phyloP scores from a whole-genome alignment of 2,888 invertebrate species.

The Cotesia congregata region DNA sequence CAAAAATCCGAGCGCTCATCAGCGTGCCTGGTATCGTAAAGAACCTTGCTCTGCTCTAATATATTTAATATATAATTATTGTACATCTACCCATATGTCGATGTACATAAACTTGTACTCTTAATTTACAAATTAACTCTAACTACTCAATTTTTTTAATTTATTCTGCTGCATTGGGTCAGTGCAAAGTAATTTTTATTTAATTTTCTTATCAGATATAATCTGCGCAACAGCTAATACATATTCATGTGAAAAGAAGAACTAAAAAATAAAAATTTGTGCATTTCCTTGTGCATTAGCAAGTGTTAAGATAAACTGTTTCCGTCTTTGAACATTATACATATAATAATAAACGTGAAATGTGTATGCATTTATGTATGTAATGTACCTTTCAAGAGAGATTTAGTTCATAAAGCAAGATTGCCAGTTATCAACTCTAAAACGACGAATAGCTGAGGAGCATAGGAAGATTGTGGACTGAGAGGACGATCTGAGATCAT shows the following conservation, averaged over 20 bases:
- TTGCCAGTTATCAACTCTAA: conserved; percentile 34
- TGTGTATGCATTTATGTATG: conserved; percentile 9
- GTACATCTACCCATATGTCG: no score
- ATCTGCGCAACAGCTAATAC: not conserved
- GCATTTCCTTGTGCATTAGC: conserved; percentile 18
- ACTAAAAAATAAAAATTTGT: conserved; percentile 8
- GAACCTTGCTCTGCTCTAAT: no score
- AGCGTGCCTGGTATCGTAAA: no score
- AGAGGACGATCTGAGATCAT: conserved; percentile 28
- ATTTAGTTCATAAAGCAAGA: conserved; percentile 33
- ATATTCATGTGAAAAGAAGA: conserved; percentile 1
- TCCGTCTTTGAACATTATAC: not conserved
- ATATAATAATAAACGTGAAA: not conserved
- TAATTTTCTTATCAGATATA: not conserved
- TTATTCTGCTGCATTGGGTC: not conserved
- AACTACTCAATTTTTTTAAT: not conserved
- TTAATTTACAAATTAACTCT: no score
- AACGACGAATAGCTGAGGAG: conserved; percentile 4
- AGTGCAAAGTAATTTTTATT: no score
- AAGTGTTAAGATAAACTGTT: conserved; percentile 16
- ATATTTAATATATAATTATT: no score
- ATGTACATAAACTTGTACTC: no score
- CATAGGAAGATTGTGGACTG: not conserved
- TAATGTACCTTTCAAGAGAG: conserved; percentile 20
- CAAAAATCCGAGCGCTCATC: no score